Percentiles rank a stretch among this genome's conserved stretches.
Evolutionary conservation across 92 coral and sea anemone genomes (phyloP).

Genomic region (Parazoanthus darwini): DNA sequence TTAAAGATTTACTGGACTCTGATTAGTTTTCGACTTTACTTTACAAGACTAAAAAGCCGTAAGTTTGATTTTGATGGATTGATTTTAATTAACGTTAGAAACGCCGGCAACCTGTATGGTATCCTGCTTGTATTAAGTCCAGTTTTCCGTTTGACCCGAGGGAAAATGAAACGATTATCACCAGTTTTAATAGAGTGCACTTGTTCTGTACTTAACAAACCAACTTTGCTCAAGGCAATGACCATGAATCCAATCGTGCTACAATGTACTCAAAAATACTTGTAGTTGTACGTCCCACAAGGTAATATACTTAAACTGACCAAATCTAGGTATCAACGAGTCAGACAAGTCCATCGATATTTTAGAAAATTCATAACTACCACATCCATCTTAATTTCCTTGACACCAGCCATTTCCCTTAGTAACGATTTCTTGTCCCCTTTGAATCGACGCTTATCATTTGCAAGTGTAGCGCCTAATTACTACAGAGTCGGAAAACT

Average conservation of each 20-base stretch:
- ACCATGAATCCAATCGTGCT: background rate
- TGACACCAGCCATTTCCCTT: background rate
- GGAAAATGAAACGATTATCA: background rate
- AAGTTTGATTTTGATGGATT: slow-evolving; percentile 4
- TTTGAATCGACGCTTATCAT: background rate
- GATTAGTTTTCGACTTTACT: background rate
- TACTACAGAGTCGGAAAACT: background rate
- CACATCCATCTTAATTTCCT: slow-evolving; percentile 18
- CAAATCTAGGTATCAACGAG: background rate
- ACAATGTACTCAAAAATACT: too few relatives aligned
- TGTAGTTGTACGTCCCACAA: background rate
- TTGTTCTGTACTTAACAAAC: background rate
- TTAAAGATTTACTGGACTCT: background rate
- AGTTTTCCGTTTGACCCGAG: background rate
- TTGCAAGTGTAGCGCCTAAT: slow-evolving; percentile 5
- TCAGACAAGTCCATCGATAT: too few relatives aligned
- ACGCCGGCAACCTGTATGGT: background rate
- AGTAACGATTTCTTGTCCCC: too few relatives aligned
- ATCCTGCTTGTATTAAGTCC: background rate
- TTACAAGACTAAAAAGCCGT: background rate
- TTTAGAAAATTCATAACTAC: background rate
- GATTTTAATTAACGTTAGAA: slow-evolving; percentile 6
- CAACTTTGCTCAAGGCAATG: too few relatives aligned
- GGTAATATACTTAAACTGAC: background rate
- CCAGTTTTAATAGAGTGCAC: background rate